These are phyloP conservation scores for Styela clava DNA, from an alignment of 23 tunicate genomes.

Conservation along the genomic window DNA sequence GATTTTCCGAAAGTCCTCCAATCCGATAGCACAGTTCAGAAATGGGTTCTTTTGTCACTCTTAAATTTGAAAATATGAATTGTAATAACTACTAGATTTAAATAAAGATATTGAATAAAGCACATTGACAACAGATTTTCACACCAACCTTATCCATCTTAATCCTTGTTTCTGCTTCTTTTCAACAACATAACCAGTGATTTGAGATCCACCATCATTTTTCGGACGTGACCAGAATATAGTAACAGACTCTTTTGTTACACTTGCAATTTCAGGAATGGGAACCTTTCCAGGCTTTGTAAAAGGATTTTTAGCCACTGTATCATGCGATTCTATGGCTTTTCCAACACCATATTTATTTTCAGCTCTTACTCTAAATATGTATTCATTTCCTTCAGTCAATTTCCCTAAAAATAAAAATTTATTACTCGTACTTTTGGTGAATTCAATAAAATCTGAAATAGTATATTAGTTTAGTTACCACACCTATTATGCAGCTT, in stretches of 20 bases:
- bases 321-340: constrained; percentile 67
- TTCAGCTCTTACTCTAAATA: constrained; percentile 94
- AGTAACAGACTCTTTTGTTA: constrained; percentile 62
- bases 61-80: neutral
- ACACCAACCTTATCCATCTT: constrained; percentile 58
- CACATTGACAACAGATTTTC: neutral
- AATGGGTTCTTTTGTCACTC: constrained; percentile 47
- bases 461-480: too few relatives aligned
- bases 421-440: neutral
- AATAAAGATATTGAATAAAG: too few relatives aligned
- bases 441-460: neutral
- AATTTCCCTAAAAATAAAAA: constrained; percentile 28
- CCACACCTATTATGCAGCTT: constrained; percentile 40
- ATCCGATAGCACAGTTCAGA: constrained; percentile 60
- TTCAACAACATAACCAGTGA: constrained; percentile 73
- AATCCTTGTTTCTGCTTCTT: constrained; percentile 53
- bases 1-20: constrained; percentile 47
- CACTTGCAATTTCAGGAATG: constrained; percentile 45
- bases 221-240: constrained; percentile 76
- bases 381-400: constrained; percentile 72
- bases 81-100: neutral
- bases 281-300: constrained; percentile 48
- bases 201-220: constrained; percentile 83
- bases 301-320: constrained; percentile 64
- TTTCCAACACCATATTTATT: constrained; percentile 88